Conservation (phyloP, 2,797 vertebrate genomes). For the Hydrocynus forskahlii region DNA sequence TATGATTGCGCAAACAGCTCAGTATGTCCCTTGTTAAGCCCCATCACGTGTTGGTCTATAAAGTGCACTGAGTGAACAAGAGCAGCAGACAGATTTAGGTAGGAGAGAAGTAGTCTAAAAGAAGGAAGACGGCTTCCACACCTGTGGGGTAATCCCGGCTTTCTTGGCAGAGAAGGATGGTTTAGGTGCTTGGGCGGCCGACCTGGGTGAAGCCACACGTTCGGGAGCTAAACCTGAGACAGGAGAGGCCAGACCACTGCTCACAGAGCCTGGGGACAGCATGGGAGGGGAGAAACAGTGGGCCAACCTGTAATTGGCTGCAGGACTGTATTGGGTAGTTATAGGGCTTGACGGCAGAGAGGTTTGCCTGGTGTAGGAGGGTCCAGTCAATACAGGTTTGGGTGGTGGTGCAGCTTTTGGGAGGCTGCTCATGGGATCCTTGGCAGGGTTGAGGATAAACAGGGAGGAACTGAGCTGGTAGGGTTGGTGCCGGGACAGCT, state of each 20-base stretch:
- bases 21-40: constrained; percentile 14
- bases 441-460: constrained; percentile 89
- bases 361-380: constrained; percentile 73
- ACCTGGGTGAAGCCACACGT: constrained; percentile 81
- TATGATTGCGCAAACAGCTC: constrained; percentile 32
- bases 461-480: constrained; percentile 92
- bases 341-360: constrained; percentile 76
- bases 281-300: constrained; percentile 74
- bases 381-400: constrained; percentile 73
- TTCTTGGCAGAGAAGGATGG: constrained; percentile 93
- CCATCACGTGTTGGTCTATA: constrained; percentile 41
- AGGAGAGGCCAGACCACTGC: constrained; percentile 74
- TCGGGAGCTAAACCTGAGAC: constrained; percentile 74
- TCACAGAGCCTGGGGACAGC: constrained; percentile 62
- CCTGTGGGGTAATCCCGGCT: constrained; percentile 92
- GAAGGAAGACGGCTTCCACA: constrained; percentile 95
- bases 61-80: constrained; percentile 40
- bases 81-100: constrained; percentile 2
- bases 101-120: constrained; percentile 66
- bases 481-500: constrained; percentile 87
- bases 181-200: constrained; percentile 84
- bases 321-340: constrained; percentile 73
- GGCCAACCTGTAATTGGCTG: constrained; percentile 57
- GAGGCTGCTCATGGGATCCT: constrained; percentile 78
- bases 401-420: constrained; percentile 81